phyloP scores from a whole-genome alignment of 2,888 invertebrate species.

The Muschampia plurimacula region DNA sequence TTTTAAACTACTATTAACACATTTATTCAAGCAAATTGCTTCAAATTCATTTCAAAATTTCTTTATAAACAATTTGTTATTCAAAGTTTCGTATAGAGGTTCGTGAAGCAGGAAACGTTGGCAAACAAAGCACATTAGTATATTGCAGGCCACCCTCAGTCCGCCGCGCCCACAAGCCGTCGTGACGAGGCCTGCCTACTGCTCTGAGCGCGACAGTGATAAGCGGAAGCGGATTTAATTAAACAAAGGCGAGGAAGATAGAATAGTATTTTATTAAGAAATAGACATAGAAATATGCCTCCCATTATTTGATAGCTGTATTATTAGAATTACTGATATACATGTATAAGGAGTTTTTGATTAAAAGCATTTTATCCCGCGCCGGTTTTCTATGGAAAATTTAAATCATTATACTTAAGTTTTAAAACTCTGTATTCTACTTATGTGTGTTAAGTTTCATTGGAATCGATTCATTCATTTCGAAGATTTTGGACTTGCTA shows the following conservation, averaged over 20 bases:
- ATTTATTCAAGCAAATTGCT: background rate
- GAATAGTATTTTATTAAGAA: background rate
- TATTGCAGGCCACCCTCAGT: constrained; percentile 76
- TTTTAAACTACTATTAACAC: too few relatives aligned
- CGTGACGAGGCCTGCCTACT: constrained; percentile 50
- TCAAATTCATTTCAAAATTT: background rate
- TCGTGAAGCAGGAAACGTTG: constrained; percentile 67
- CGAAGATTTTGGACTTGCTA: too few relatives aligned
- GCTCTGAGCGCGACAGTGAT: constrained; percentile 24
- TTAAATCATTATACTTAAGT: too few relatives aligned
- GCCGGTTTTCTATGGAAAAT: too few relatives aligned
- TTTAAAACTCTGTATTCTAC: too few relatives aligned
- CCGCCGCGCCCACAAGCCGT: constrained; percentile 69
- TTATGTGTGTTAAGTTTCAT: too few relatives aligned
- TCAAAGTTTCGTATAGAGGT: constrained; percentile 45
- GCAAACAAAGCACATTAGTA: constrained; percentile 70
- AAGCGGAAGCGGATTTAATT: constrained; percentile 11
- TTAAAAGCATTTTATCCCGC: too few relatives aligned
- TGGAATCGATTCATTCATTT: too few relatives aligned
- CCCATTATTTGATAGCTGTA: background rate
- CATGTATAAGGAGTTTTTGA: too few relatives aligned
- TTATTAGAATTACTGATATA: too few relatives aligned
- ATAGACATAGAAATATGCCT: background rate
- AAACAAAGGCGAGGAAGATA: background rate
- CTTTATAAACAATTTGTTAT: background rate